Base-by-base conservation (phyloP, 1,140 invertebrate species). In the roundworm (Caenorhabditis elegans) region DNA sequence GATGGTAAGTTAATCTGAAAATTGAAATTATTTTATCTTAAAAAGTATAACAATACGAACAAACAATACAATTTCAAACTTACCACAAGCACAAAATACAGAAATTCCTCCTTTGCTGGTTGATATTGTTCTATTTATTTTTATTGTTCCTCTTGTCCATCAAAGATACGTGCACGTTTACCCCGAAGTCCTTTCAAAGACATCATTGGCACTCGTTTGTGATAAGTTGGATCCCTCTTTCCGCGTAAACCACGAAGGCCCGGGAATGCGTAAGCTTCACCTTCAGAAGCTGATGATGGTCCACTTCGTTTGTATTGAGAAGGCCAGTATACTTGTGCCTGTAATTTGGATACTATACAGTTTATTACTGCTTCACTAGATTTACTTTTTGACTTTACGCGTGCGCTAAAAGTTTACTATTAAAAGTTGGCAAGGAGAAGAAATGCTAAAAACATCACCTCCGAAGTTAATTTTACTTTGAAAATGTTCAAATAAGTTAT, bases 161-260 rank as follows among this genome's bases (percentile, higher is more conserved):
- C 26, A 13, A 43, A 70, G n/a, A 43, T 31, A 1, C 8, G 60
- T 17, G 2, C 46, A 11, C 80, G 80, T 81, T 81, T 81, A 24
- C 80, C 80, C 24, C 80, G 80, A 22, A 81, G 36, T 22, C 80
- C 80, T 19, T 81, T 81, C 60, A 81, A 24, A 3, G 47, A 70
- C 80, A 76, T 76, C 53, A 70, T 46, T 3, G 80, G 80, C 36
- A 81, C 60, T 13, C 80, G 49, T 70, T 70, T 70, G 19, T 70
- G 28, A n/a, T 70, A 39, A 17, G 22, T 26, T 39, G 60, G 60
- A 70, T 70, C 60, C n/a, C 60, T 36, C 65, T 81, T 81, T 51
- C 80, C 80, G 11, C 80, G 55, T 15, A 81, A 15, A 10, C 80
- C 80, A 39, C 80, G 78, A 13, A 79, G 53, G 24, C 78, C 78